Evolutionary conservation across 2,888 invertebrate species (phyloP).

Genomic region (Cerastoderma edule): DNA sequence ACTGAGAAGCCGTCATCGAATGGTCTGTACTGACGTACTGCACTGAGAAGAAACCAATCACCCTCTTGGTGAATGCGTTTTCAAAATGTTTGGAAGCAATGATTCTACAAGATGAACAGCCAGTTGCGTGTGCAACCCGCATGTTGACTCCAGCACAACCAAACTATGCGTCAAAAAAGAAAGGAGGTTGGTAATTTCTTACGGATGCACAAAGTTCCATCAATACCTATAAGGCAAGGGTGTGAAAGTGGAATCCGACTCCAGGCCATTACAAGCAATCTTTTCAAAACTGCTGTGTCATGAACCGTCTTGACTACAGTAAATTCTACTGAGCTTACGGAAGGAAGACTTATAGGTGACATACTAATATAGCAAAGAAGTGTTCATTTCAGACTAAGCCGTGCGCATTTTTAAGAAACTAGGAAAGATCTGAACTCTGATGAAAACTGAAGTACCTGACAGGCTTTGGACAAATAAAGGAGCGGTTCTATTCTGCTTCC

Average conservation of each 20-base stretch:
- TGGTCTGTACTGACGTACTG: conserved; percentile 44
- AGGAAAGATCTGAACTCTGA: not conserved
- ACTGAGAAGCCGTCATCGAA: conserved; percentile 29
- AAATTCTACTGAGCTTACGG: conserved; percentile 34
- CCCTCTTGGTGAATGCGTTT: conserved; percentile 21
- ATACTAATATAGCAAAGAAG: conserved; percentile 40
- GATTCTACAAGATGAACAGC: conserved; percentile 36
- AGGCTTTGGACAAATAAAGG: no score
- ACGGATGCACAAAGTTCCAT: conserved; percentile 37
- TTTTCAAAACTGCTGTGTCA: conserved; percentile 32
- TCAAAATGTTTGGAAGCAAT: conserved; percentile 35
- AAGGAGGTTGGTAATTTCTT: conserved; percentile 39
- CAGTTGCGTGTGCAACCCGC: conserved; percentile 41
- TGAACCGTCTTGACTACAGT: conserved; percentile 38
- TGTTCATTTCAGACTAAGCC: conserved; percentile 34
- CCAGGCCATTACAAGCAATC: conserved; percentile 42
- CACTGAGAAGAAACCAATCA: conserved; percentile 13
- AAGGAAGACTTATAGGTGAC: conserved; percentile 36
- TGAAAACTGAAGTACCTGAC: no score
- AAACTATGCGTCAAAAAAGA: conserved; percentile 45
- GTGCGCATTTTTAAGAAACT: conserved; percentile 30
- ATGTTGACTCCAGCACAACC: conserved; percentile 43
- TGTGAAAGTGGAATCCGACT: conserved; percentile 33
- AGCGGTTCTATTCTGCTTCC: no score
- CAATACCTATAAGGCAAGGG: conserved; percentile 23